These are phyloP conservation scores for Poeciliopsis gracilis DNA, from an alignment of 2,797 vertebrate genomes.

Conservation along the genomic window DNA sequence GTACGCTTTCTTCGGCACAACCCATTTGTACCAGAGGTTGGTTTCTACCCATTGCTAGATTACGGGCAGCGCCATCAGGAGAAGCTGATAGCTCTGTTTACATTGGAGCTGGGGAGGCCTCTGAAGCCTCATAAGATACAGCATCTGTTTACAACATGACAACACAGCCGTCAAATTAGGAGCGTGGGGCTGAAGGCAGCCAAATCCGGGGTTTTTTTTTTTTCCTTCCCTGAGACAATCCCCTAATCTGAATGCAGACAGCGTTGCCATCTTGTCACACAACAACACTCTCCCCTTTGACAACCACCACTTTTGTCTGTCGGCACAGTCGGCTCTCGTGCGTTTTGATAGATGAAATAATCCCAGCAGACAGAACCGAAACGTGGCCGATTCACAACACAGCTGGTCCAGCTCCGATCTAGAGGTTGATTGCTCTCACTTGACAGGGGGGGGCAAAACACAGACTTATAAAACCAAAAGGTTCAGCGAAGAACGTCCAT, in stretches of 20 bases:
- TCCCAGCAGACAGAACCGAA: not conserved
- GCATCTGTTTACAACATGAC: constrained; percentile 11
- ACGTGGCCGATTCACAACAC: not conserved
- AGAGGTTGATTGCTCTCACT: not conserved
- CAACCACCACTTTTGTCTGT: not conserved
- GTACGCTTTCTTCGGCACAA: constrained; percentile 26
- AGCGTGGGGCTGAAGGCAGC: not conserved
- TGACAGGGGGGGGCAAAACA: not conserved
- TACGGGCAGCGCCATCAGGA: not conserved
- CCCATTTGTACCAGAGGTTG: constrained; percentile 12
- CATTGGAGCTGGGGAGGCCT: constrained; percentile 4
- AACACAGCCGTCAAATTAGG: constrained; percentile 10
- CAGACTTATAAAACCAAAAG: not conserved
- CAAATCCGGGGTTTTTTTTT: not conserved
- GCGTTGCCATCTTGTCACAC: not conserved
- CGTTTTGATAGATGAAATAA: not conserved
- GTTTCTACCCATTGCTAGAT: not conserved
- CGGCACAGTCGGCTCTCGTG: constrained; percentile 9
- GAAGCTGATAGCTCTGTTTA: constrained; percentile 32
- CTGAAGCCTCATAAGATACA: constrained; percentile 17
- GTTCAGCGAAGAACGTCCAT: constrained; percentile 31
- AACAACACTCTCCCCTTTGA: not conserved
- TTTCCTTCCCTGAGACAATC: not conserved
- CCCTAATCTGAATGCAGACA: constrained; percentile 10
- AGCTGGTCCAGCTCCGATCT: not conserved